Evolutionary conservation across 1,140 invertebrate species (phyloP).

Genomic region (Lordiphosa clarofinis): DNA sequence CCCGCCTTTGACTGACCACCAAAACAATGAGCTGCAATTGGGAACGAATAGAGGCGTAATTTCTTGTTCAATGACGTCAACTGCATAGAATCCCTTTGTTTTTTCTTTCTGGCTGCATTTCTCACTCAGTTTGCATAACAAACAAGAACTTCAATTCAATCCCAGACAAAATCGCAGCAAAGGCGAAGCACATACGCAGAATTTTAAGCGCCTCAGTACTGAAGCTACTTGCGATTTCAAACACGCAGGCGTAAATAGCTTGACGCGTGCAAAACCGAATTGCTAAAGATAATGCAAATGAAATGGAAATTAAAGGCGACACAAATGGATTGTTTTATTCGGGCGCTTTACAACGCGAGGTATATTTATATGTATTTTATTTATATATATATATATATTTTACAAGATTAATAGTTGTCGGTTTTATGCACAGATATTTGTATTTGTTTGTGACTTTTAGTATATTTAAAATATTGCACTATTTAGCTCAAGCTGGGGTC

Average conservation of each 20-base stretch:
- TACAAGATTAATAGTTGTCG: conserved; percentile 9
- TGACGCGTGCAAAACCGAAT: conserved; percentile 56
- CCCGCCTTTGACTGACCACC: too few species aligned
- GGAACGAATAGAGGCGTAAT: too few species aligned
- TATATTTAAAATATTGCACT: conserved; percentile 52
- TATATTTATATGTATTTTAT: conserved; percentile 40
- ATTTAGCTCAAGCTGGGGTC: conserved; percentile 32
- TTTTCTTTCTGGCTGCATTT: conserved; percentile 28
- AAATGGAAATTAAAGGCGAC: conserved; percentile 47
- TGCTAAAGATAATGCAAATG: conserved; percentile 44
- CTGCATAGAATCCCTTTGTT: conserved; percentile 1
- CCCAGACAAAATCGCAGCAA: conserved; percentile 14
- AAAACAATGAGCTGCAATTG: not conserved
- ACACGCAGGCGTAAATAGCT: conserved; percentile 52
- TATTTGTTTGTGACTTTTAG: conserved; percentile 18
- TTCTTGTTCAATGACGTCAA: too few species aligned
- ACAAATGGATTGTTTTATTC: conserved; percentile 46
- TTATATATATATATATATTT: conserved; percentile 22
- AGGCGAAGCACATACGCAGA: conserved; percentile 10
- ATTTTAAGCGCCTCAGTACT: conserved; percentile 49
- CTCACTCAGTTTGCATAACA: conserved; percentile 58
- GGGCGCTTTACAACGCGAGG: conserved; percentile 43
- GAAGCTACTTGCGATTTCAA: conserved; percentile 51
- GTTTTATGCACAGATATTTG: conserved; percentile 65
- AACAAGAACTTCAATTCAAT: conserved; percentile 56